Percentiles rank a stretch among this genome's conserved stretches.
phyloP scores from a whole-genome alignment of 1,140 invertebrate species.

The Drosophila kikkawai region DNA sequence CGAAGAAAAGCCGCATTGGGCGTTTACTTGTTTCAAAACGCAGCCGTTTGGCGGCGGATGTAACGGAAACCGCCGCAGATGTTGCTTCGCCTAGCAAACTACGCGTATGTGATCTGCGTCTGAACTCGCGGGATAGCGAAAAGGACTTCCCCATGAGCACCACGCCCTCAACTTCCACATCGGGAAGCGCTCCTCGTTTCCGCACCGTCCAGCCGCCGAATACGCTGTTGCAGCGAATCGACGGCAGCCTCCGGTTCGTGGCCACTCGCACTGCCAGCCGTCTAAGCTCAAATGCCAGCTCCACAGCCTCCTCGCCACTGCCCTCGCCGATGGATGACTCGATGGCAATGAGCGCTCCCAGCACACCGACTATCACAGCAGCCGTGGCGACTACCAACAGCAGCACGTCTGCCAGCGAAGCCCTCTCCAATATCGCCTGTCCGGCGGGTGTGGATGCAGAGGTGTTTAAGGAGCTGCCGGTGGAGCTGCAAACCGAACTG shows the following conservation, averaged over 20 bases:
- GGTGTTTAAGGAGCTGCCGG: slow-evolving; percentile 88
- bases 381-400: slow-evolving; percentile 11
- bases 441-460: slow-evolving; percentile 87
- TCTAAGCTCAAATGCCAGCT: slow-evolving; percentile 76
- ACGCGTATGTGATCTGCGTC: slow-evolving; percentile 87
- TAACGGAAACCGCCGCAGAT: slow-evolving; percentile 80
- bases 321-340: slow-evolving; percentile 80
- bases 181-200: slow-evolving; percentile 51
- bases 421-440: slow-evolving; percentile 79
- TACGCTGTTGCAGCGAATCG: slow-evolving; percentile 66
- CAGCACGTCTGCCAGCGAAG: slow-evolving; percentile 38
- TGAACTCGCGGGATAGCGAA: slow-evolving; percentile 87
- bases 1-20: slow-evolving; percentile 88
- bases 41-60: slow-evolving; percentile 64
- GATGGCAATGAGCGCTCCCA: slow-evolving; percentile 79
- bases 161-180: slow-evolving; percentile 59
- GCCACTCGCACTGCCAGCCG: slow-evolving; percentile 66
- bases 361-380: slow-evolving; percentile 69
- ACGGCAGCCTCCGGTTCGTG: slow-evolving; percentile 68
- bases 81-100: slow-evolving; percentile 88
- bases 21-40: slow-evolving; percentile 80
- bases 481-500: slow-evolving; percentile 88
- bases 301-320: slow-evolving; percentile 85
- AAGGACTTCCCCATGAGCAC: slow-evolving; percentile 85
- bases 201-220: slow-evolving; percentile 76